A percentile compares a stretch with the other conserved stretches of the same genome.
phyloP scores from a whole-genome alignment of 1,140 invertebrate genomes.

The Dendrolimus punctatus region DNA sequence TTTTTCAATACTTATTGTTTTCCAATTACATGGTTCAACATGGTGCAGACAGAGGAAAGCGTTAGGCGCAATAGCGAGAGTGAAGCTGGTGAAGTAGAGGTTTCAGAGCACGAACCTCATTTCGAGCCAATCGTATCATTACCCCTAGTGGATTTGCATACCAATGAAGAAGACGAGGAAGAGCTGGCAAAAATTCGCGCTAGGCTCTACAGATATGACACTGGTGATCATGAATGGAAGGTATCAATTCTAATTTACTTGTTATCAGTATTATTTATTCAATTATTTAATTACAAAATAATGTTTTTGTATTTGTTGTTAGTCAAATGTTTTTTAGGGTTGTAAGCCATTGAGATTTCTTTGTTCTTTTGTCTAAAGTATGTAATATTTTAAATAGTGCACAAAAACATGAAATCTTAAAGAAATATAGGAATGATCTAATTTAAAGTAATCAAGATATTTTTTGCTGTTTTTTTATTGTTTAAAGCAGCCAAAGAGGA shows the following conservation, averaged over 20 bases:
- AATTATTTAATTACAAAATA: background rate
- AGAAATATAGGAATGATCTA: too few species aligned
- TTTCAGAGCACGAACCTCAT: slow-evolving; percentile 77
- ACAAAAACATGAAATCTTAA: too few species aligned
- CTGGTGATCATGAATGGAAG: slow-evolving; percentile 76
- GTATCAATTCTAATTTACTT: slow-evolving; percentile 24
- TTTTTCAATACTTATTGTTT: too few species aligned
- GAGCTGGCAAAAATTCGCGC: slow-evolving; percentile 81
- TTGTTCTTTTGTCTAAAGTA: too few species aligned
- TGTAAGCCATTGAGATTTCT: too few species aligned
- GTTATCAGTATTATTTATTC: background rate
- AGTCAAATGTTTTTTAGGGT: too few species aligned
- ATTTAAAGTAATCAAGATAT: too few species aligned
- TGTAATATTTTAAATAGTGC: too few species aligned
- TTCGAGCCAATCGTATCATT: slow-evolving; percentile 84
- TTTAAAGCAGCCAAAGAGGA: too few species aligned
- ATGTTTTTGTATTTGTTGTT: background rate
- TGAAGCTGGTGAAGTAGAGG: slow-evolving; percentile 48
- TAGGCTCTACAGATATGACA: slow-evolving; percentile 73
- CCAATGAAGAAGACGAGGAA: slow-evolving; percentile 86
- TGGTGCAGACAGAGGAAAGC: slow-evolving; percentile 45
- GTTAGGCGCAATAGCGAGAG: slow-evolving; percentile 60
- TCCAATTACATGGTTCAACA: too few species aligned
- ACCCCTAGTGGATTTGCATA: slow-evolving; percentile 82
- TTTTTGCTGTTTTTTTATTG: too few species aligned